Percentiles rank a stretch among this genome's conserved stretches.
These are phyloP conservation scores for Trichacis sp. DNA, from an alignment of 2,888 invertebrate species.

Conservation along the genomic window DNA sequence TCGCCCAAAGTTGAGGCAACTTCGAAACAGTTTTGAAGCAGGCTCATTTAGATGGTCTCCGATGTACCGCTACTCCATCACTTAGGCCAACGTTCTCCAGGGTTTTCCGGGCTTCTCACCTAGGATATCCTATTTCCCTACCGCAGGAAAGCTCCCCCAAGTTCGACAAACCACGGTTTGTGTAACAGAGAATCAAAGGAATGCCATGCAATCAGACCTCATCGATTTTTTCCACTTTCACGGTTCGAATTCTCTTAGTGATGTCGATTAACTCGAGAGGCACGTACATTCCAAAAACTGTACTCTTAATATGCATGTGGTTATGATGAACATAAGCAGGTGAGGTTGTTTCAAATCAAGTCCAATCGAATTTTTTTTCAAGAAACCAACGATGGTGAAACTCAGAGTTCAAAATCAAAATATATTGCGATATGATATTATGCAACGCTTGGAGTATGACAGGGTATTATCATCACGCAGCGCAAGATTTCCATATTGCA, in stretches of 20 bases:
- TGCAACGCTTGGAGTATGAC: conserved; percentile 65
- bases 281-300: no score
- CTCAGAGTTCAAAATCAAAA: conserved; percentile 58
- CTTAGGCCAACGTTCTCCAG: conserved; percentile 57
- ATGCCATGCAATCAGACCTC: conserved; percentile 22
- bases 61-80: conserved; percentile 58
- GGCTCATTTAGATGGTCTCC: conserved; percentile 29
- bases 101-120: conserved; percentile 43
- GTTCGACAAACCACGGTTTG: conserved; percentile 9
- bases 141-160: conserved; percentile 10
- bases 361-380: no score
- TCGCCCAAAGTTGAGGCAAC: conserved; percentile 31
- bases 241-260: conserved; percentile 18
- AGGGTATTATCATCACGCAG: conserved; percentile 69
- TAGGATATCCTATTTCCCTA: conserved; percentile 28
- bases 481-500: conserved; percentile 66
- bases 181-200: conserved; percentile 21
- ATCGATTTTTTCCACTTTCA: conserved; percentile 25
- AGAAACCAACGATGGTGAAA: no score
- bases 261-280: conserved; percentile 4
- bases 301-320: no score
- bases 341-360: no score
- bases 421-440: conserved; percentile 67
- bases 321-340: no score
- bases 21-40: conserved; percentile 34